Percentiles rank a stretch among this genome's conserved stretches.
phyloP scores from a whole-genome alignment of 2,888 invertebrate genomes.

The Zygothrica quintamaculata region DNA sequence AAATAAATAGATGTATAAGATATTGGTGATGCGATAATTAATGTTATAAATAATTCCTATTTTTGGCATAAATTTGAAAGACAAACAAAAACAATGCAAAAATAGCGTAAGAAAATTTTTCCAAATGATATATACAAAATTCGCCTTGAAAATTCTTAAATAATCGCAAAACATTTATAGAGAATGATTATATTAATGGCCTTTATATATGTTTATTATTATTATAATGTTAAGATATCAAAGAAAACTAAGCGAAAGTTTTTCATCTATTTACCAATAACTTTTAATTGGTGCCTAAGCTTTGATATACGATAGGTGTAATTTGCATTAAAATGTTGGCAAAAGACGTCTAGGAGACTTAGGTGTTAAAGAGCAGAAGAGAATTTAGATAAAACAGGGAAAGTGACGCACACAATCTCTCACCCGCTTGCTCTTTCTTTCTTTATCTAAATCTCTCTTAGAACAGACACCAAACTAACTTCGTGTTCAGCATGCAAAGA shows the following conservation, averaged over 20 bases:
- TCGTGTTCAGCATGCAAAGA: conserved; percentile 32
- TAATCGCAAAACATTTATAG: conserved; percentile 29
- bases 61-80: conserved; percentile 41
- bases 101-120: conserved; percentile 13
- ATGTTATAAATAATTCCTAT: conserved; percentile 46
- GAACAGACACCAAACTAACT: not conserved
- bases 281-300: too few species aligned
- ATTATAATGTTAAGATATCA: conserved; percentile 16
- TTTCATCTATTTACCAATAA: too few species aligned
- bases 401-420: conserved; percentile 32
- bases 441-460: conserved; percentile 3
- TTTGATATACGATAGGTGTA: too few species aligned
- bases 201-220: conserved; percentile 1
- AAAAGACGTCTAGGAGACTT: conserved; percentile 29
- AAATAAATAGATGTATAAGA: too few species aligned
- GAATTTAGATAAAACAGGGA: conserved; percentile 37
- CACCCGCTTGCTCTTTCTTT: not conserved
- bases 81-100: conserved; percentile 19
- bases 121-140: not conserved
- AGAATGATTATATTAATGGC: conserved; percentile 15
- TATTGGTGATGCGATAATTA: conserved; percentile 45
- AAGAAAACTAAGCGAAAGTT: too few species aligned
- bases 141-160: conserved; percentile 24
- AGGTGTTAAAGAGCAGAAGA: conserved; percentile 1
- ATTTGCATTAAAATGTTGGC: too few species aligned